phyloP scores from a whole-genome alignment of 2,113 vertebrate genomes.

The Odocoileus hemionus region DNA sequence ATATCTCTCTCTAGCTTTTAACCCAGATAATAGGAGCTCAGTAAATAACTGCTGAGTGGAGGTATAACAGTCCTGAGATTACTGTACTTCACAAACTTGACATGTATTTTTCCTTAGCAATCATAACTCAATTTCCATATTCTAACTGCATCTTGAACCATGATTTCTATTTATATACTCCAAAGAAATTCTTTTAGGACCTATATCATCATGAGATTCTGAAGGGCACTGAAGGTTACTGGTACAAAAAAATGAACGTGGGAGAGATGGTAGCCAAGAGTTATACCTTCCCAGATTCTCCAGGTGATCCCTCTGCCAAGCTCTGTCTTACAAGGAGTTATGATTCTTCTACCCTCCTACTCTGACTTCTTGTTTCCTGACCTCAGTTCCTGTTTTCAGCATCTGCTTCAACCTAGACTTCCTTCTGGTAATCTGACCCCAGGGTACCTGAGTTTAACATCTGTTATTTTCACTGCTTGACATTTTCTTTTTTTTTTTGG shows the following conservation, averaged over 20 bases:
- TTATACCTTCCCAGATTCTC: neutral
- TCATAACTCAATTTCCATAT: neutral
- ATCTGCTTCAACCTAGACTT: neutral
- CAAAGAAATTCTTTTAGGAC: neutral
- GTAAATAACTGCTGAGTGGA: neutral
- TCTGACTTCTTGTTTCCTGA: constrained; percentile 9
- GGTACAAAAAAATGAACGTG: neutral
- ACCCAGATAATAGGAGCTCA: neutral
- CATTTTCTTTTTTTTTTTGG: neutral
- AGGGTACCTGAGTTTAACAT: constrained; percentile 7
- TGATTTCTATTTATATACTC: neutral
- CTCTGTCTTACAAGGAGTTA: neutral
- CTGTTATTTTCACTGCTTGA: constrained; percentile 38
- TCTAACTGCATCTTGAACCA: neutral
- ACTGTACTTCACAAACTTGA: neutral
- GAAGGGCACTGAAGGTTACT: neutral
- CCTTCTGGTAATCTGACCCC: neutral
- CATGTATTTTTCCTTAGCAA: neutral
- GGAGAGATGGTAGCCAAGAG: neutral
- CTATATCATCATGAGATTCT: neutral
- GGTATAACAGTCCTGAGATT: neutral
- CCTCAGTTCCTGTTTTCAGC: constrained; percentile 6
- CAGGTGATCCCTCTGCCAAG: neutral
- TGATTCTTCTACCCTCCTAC: neutral
- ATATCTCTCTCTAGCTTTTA: neutral